Evolutionary conservation across 30 jellyfish, hydroid and myxozoan species (phyloP).

Genomic region (Nemopilema nomurai): DNA sequence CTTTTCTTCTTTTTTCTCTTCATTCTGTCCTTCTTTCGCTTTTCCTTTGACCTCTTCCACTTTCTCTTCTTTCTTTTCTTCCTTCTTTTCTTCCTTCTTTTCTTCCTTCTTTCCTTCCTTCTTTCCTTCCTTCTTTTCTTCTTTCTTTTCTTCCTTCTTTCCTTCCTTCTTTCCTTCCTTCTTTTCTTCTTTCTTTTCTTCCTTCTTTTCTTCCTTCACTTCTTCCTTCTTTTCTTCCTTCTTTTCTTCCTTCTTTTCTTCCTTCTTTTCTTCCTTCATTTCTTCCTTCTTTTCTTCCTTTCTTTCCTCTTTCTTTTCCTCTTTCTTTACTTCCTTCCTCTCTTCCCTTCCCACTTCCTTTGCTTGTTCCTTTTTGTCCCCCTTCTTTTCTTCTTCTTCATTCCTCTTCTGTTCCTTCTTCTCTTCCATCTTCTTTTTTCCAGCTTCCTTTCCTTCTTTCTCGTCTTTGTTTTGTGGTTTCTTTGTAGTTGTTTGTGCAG

Average conservation of each 20-base stretch:
- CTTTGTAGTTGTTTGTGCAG: not conserved
- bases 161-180: constrained; percentile 2
- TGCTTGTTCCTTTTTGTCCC: not conserved
- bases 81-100: constrained; percentile 3
- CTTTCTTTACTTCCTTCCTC: not conserved
- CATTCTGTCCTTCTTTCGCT: not conserved
- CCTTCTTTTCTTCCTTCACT: constrained; percentile 1
- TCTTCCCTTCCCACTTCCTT: constrained; percentile 11
- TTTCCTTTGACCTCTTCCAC: not conserved
- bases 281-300: constrained; percentile 6
- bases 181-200: constrained; percentile 15
- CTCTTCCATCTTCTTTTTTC: not conserved
- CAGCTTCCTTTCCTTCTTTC: not conserved
- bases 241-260: not conserved
- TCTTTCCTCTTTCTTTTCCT: not conserved
- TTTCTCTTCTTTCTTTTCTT: constrained; percentile 4
- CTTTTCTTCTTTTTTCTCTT: constrained; percentile 17
- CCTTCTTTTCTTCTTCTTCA: not conserved
- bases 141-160: constrained; percentile 7
- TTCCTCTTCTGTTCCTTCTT: not conserved
- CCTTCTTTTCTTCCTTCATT: not conserved
- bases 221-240: constrained; percentile 7
- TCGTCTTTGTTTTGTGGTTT: not conserved
- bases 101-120: not conserved
- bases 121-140: not conserved